Conservation (phyloP, 2,113 vertebrate species). For the Lasiurus borealis region DNA sequence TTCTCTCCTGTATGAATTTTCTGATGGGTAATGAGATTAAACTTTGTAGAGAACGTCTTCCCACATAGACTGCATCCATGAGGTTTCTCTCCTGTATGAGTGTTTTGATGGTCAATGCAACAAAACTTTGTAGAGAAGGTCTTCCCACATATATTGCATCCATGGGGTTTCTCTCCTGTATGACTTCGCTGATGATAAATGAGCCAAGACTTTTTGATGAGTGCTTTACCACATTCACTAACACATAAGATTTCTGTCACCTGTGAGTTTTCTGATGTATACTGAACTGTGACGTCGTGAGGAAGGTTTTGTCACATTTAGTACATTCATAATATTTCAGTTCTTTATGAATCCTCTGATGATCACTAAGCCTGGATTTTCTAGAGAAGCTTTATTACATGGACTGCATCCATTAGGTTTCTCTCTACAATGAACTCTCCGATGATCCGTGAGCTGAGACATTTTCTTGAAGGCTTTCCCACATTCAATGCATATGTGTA, state of each 20-base stretch:
- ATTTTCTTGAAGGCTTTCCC: constrained; percentile 44
- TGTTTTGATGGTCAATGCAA: neutral
- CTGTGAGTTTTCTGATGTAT: constrained; percentile 57
- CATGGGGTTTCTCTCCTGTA: constrained; percentile 69
- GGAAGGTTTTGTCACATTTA: constrained; percentile 49
- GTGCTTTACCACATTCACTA: constrained; percentile 58
- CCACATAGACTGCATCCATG: neutral
- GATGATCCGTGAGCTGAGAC: constrained; percentile 37
- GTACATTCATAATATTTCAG: neutral
- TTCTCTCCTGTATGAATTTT: neutral
- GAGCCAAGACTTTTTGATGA: constrained; percentile 61
- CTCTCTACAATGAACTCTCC: neutral
- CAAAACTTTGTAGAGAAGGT: neutral
- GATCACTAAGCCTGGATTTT: neutral
- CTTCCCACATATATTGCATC: neutral
- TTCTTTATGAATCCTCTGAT: neutral
- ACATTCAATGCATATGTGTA: neutral
- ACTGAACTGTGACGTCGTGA: neutral
- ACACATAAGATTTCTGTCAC: constrained; percentile 23
- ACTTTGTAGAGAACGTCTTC: neutral
- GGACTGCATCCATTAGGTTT: neutral
- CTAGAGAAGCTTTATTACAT: neutral
- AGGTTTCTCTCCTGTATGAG: neutral
- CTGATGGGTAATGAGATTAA: neutral
- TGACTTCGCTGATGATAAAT: constrained; percentile 53